Percentiles rank a stretch among this genome's conserved stretches.
Conservation (phyloP, 2,888 invertebrate species). For the Himalopsyche japonica region DNA sequence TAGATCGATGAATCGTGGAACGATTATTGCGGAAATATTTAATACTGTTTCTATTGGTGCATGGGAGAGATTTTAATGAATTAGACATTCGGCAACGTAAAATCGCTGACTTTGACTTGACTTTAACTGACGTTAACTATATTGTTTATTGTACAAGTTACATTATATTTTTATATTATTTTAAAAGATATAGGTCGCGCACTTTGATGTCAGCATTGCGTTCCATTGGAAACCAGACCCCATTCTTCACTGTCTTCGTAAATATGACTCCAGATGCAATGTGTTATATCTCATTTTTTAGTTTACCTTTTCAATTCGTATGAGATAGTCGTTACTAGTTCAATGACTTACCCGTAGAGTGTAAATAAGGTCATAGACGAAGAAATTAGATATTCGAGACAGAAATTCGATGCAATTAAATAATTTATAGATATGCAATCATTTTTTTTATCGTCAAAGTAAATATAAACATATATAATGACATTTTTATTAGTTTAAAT, state of each 20-base stretch:
- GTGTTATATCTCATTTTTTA: neutral
- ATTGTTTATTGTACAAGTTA: too few species aligned
- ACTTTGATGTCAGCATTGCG: neutral
- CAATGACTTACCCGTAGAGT: neutral
- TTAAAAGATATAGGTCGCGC: neutral
- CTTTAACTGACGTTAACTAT: too few species aligned
- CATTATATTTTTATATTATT: neutral
- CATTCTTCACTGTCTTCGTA: neutral
- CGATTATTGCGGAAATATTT: too few species aligned
- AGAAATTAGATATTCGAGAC: neutral
- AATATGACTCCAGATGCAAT: neutral
- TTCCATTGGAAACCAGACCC: neutral
- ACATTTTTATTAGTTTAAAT: too few species aligned
- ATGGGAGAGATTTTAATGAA: too few species aligned
- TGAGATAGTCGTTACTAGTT: neutral
- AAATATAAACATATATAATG: too few species aligned
- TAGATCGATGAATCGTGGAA: too few species aligned
- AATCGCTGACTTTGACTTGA: too few species aligned
- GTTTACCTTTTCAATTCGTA: neutral
- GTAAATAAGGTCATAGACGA: neutral
- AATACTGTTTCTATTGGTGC: too few species aligned
- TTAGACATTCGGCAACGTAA: too few species aligned
- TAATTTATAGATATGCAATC: too few species aligned
- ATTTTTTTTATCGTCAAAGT: too few species aligned
- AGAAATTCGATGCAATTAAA: neutral